Evolutionary conservation across 2,797 vertebrate genomes (phyloP).

Genomic region (Acipenser oxyrinchus): DNA sequence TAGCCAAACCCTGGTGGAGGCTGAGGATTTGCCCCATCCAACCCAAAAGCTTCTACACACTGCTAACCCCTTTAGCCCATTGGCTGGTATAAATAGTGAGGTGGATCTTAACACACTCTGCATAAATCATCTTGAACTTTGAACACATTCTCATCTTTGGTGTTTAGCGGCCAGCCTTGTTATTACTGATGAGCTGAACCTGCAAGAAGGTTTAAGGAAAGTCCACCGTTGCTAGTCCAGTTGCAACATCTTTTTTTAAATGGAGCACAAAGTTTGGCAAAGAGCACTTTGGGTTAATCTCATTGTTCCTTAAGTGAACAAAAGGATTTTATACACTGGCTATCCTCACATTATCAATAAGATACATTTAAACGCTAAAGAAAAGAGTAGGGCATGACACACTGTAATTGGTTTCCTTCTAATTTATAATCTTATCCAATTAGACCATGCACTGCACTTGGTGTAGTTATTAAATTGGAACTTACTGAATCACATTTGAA

Average conservation of each 20-base stretch:
- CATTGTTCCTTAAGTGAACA: slow-evolving; percentile 26
- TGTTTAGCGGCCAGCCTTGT: background rate
- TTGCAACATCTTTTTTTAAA: too few species aligned
- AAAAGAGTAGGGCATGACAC: slow-evolving; percentile 33
- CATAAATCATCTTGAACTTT: background rate
- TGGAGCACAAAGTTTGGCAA: too few species aligned
- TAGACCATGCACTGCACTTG: slow-evolving; percentile 37
- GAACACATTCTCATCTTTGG: background rate
- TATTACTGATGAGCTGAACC: background rate
- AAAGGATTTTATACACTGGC: slow-evolving; percentile 30
- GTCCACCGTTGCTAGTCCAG: background rate
- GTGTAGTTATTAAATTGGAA: slow-evolving; percentile 42
- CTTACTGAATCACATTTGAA: slow-evolving; percentile 19
- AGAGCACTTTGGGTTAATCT: slow-evolving; percentile 21
- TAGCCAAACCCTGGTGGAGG: background rate
- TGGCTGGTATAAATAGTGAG: background rate
- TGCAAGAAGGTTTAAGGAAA: background rate
- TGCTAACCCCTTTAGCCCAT: background rate
- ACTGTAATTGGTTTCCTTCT: slow-evolving; percentile 37
- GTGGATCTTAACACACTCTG: background rate
- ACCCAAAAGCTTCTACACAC: background rate
- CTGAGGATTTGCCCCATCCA: background rate
- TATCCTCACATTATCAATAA: slow-evolving; percentile 30
- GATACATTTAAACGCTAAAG: slow-evolving; percentile 28
- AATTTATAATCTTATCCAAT: slow-evolving; percentile 49